phyloP scores from a whole-genome alignment of 2,113 vertebrate species.

The Pithys albifrons region DNA sequence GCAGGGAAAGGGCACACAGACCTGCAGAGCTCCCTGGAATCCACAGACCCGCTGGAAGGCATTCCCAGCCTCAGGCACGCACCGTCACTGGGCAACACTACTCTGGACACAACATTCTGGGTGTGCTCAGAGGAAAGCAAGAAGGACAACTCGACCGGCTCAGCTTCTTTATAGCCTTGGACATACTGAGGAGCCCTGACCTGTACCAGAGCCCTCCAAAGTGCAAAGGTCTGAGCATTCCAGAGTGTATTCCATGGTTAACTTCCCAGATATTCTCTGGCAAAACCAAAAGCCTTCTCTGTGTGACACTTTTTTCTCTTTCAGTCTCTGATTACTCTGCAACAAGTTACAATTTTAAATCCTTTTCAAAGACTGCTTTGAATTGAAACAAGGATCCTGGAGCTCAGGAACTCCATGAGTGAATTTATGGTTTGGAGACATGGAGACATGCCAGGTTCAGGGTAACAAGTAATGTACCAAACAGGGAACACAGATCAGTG shows the following conservation, averaged over 20 bases:
- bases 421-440: background rate
- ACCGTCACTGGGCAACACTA: rapidly evolving
- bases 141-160: background rate
- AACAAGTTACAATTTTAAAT: background rate
- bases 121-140: background rate
- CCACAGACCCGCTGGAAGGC: background rate
- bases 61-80: background rate
- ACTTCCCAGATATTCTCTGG: background rate
- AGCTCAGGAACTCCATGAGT: background rate
- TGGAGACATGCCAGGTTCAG: background rate
- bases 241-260: rapidly evolving
- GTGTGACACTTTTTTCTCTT: background rate
- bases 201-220: background rate
- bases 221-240: background rate
- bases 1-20: background rate
- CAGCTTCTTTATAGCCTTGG: background rate
- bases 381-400: background rate
- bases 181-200: background rate
- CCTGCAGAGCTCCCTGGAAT: background rate
- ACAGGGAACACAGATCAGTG: background rate
- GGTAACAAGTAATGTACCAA: rapidly evolving
- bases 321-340: background rate
- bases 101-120: background rate
- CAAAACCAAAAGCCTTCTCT: background rate
- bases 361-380: background rate